phyloP scores from a whole-genome alignment of 2,797 vertebrate species.

The Myripristis murdjan region DNA sequence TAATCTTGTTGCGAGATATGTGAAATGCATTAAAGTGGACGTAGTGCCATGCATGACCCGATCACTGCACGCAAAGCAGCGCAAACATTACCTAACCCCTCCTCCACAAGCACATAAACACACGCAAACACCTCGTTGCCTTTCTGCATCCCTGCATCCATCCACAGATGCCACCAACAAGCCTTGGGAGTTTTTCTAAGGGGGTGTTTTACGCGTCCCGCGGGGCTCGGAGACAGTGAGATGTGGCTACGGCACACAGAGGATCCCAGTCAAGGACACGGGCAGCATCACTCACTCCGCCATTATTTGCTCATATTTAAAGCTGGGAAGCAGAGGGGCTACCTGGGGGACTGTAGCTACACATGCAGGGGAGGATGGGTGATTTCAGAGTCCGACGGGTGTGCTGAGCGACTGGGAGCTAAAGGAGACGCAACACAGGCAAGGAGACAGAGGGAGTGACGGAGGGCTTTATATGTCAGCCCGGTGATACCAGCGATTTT shows the following conservation, averaged over 20 bases:
- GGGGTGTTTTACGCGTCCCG: slow-evolving; percentile 78
- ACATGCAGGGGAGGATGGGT: slow-evolving; percentile 70
- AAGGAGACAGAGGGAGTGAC: slow-evolving; percentile 62
- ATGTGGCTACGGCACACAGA: slow-evolving; percentile 80
- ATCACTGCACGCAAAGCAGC: slow-evolving; percentile 73
- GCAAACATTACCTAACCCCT: slow-evolving; percentile 61
- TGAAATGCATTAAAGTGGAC: slow-evolving; percentile 77
- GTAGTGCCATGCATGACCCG: slow-evolving; percentile 37
- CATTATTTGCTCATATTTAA: slow-evolving; percentile 85
- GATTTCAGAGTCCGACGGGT: slow-evolving; percentile 83
- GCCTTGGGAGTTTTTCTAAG: slow-evolving; percentile 76
- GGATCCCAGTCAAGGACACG: slow-evolving; percentile 84
- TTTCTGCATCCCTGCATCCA: slow-evolving; percentile 67
- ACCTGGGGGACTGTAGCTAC: slow-evolving; percentile 76
- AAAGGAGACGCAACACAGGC: slow-evolving; percentile 57
- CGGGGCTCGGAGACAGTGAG: slow-evolving; percentile 74
- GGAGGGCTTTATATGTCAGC: slow-evolving; percentile 80
- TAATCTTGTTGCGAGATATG: slow-evolving; percentile 70
- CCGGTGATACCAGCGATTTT: slow-evolving; percentile 80
- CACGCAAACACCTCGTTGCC: slow-evolving; percentile 64
- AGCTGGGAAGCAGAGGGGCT: slow-evolving; percentile 67
- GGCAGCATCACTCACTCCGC: slow-evolving; percentile 82
- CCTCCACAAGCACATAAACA: slow-evolving; percentile 61
- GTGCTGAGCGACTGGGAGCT: slow-evolving; percentile 70
- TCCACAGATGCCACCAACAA: slow-evolving; percentile 70